Percentiles rank a stretch among this genome's conserved stretches.
Evolutionary conservation across 2,888 invertebrate genomes (phyloP).

Genomic region (Oxyteleia sp.): DNA sequence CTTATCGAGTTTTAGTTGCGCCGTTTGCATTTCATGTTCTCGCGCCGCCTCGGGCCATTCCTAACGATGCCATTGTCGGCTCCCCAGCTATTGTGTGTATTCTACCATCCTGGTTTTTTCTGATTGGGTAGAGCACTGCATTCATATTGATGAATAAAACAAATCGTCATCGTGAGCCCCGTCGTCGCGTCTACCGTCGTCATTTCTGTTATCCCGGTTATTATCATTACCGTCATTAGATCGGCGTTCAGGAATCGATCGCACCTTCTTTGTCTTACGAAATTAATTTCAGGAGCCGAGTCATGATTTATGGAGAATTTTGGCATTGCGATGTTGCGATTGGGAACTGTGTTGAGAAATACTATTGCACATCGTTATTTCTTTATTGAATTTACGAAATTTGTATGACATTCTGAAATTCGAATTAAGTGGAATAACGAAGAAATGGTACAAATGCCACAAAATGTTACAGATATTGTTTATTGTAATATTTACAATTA

Average conservation of each 20-base stretch:
- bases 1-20: constrained; percentile 77
- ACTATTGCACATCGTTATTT: no score
- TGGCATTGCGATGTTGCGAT: no score
- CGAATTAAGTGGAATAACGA: no score
- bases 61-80: constrained; percentile 87
- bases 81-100: constrained; percentile 84
- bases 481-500: no score
- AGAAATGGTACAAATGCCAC: no score
- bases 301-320: no score
- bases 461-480: no score
- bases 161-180: constrained; percentile 75
- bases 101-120: constrained; percentile 76
- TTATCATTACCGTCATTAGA: constrained; percentile 52
- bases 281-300: no score
- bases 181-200: constrained; percentile 51
- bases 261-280: constrained; percentile 28
- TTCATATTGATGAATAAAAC: constrained; percentile 75
- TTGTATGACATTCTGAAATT: no score
- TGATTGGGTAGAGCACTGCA: constrained; percentile 68
- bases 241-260: constrained; percentile 42
- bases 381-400: no score
- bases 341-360: no score
- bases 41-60: constrained; percentile 82
- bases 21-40: constrained; percentile 80
- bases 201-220: constrained; percentile 50